These are phyloP conservation scores for Hydropotes inermis DNA, from an alignment of 2,113 vertebrate species.

Conservation along the genomic window DNA sequence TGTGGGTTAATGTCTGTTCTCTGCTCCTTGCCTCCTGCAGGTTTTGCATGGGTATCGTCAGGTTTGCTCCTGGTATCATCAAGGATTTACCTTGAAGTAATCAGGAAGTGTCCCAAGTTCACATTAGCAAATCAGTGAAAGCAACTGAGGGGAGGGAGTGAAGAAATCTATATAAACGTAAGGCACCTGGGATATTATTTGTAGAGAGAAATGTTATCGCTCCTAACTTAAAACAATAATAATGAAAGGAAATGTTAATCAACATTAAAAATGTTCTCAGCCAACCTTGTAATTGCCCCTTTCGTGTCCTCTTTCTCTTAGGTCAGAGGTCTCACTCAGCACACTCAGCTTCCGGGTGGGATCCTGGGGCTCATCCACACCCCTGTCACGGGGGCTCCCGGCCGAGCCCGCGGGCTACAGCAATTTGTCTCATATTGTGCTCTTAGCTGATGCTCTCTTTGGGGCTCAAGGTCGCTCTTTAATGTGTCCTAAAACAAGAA, in stretches of 20 bases:
- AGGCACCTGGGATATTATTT: background rate
- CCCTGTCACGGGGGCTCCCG: background rate
- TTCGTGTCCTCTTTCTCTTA: background rate
- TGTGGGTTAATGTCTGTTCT: background rate
- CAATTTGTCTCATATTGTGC: slow-evolving; percentile 6
- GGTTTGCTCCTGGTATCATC: background rate
- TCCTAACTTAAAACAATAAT: background rate
- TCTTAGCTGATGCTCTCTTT: background rate
- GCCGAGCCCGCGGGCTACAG: slow-evolving; percentile 1
- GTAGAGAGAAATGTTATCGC: background rate
- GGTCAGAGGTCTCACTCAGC: background rate
- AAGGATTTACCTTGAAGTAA: background rate
- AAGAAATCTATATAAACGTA: background rate
- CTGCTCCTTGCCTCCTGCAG: background rate
- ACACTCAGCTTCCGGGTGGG: background rate
- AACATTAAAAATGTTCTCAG: no score
- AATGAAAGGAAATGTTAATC: background rate
- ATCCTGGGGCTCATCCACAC: background rate
- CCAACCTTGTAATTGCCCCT: background rate
- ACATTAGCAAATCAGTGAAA: background rate
- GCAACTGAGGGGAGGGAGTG: fast-evolving
- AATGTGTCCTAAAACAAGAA: background rate
- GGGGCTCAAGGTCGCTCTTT: background rate
- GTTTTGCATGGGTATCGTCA: fast-evolving
- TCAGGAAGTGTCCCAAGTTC: background rate